These are phyloP conservation scores for Mylabris phalerata DNA, from an alignment of 1,140 invertebrate genomes.

Conservation along the genomic window DNA sequence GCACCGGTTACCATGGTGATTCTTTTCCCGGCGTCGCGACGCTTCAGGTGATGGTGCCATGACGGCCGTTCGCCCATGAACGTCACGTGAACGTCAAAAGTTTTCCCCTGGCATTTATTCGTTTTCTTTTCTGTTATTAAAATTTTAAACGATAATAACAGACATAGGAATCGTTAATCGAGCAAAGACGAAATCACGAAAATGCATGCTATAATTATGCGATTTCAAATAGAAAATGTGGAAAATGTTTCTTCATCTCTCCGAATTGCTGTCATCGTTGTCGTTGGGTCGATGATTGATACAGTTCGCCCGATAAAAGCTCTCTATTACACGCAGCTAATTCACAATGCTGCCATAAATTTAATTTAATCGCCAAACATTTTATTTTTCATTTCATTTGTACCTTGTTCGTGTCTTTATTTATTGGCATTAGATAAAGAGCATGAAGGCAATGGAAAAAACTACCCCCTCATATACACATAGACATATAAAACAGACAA, in stretches of 20 bases:
- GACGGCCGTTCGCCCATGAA: slow-evolving; percentile 12
- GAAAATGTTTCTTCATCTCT: no score
- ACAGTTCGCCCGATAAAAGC: no score
- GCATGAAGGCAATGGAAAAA: slow-evolving; percentile 12
- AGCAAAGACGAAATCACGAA: no score
- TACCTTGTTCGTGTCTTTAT: slow-evolving; percentile 35
- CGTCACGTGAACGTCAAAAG: not conserved
- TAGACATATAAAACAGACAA: not conserved
- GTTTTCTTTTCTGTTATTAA: no score
- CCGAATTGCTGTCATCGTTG: no score
- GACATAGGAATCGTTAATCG: no score
- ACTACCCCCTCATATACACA: slow-evolving; percentile 12
- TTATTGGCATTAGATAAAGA: slow-evolving; percentile 24
- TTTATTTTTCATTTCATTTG: slow-evolving; percentile 35
- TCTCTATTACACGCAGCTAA: no score
- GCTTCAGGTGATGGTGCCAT: slow-evolving; percentile 28
- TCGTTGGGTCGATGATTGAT: no score
- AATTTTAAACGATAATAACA: no score
- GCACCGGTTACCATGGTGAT: slow-evolving; percentile 27
- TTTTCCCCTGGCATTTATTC: not conserved
- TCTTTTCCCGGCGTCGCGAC: slow-evolving; percentile 29
- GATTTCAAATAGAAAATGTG: no score
- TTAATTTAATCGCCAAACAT: slow-evolving; percentile 34
- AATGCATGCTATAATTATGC: no score
- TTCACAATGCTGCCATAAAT: slow-evolving; percentile 25